Evolutionary conservation across 2,113 vertebrate species (phyloP), one percentile per base, ranked within the genome.

Genomic region (Patagioenas fasciata): DNA sequence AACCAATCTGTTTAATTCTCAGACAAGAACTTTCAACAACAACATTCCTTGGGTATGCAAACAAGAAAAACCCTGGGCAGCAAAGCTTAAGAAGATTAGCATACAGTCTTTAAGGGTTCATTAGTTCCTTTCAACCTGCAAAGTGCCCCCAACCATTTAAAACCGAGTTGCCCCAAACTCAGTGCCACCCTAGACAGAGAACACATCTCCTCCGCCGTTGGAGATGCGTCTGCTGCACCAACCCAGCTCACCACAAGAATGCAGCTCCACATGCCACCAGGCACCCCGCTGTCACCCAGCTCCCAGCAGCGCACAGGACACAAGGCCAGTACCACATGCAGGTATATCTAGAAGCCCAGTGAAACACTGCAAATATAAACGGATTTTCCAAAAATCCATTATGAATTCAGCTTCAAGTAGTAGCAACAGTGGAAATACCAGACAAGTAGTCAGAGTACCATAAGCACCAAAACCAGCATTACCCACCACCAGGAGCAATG

Each of bases 51-150:
- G 57, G 31, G 65, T 2, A 5, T 62, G 57, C 44, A 58, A 93
- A 75, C 74, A 94, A 84, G 85, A 92, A 91, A 96, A 93, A 91
- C 66, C 69, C 80, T 62, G 47, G 36, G 51, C 62, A 84, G 77
- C 57, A 92, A 84, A 67, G 57, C 42, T 79, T 93, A 94, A 94
- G 79, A 85, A 88, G 93, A 94, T 95, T 93, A 97, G n/a, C 13
- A 56, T 6, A 21, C 20, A 57, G 84, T 67, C 71, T 85, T 82
- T 82, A 91, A 85, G 58, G 40, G 74, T 79, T 26, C 48, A 36
- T 36, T 67, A 81, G 56, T 42, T 67, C 56, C 80, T 89, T 92
- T 79, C 80, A 87, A 64, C 18, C 47, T 61, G 15, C 13, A 80
- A 67, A 82, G 31, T 32, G 66, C 69, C 31, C 57, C 38, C n/a